Base-by-base conservation (phyloP, 2,888 invertebrate genomes). In the Drosophila ezoana region DNA sequence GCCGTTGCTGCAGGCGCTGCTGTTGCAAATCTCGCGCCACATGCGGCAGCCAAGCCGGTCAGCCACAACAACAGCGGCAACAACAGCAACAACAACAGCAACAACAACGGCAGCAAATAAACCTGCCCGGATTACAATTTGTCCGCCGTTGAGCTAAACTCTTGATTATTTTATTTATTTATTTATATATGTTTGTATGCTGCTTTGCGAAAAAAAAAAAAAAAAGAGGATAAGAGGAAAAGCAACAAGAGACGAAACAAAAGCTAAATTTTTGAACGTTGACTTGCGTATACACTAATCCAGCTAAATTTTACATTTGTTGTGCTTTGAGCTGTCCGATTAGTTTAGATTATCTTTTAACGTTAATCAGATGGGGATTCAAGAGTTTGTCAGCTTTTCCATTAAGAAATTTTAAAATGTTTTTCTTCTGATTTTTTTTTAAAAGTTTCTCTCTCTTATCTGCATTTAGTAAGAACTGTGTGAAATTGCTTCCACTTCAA, bases 161-260 rank as follows among this genome's bases (percentile, higher is more conserved):
- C 66, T 85, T 81, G 76, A 82, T 85, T 76, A 81, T 87, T 85
- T 74, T 81, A 84, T 87, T 73, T 77, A 85, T 85, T 68, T 82
- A 80, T 81, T 63, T 87, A 70, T 67, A 59, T 32, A 72, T 52
- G 9, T 40, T 20, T 44, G 16, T 57, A 33, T 62, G 57, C 49
- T 56, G 32, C 23, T 16, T 32, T 32, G 37, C 56, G 62, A 64
- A 63, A 44, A 18, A 41, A 14, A 2, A 8, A 18, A 14, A n/a
- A 10, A 35, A 10, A 10, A 23, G 13, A 23, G 14, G 6, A 23
- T n/a, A 40, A 48, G 53, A 48, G 66, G 65, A 48, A 48, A 45
- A 40, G 51, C 54, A 51, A 41, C 44, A 40, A 51, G 71, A 45
- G 9, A 16, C n/a, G 33, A 48, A 59, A 57, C 44, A 38, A 59